Conservation (phyloP, 2,888 invertebrate genomes). For the Crocallis elinguaria region DNA sequence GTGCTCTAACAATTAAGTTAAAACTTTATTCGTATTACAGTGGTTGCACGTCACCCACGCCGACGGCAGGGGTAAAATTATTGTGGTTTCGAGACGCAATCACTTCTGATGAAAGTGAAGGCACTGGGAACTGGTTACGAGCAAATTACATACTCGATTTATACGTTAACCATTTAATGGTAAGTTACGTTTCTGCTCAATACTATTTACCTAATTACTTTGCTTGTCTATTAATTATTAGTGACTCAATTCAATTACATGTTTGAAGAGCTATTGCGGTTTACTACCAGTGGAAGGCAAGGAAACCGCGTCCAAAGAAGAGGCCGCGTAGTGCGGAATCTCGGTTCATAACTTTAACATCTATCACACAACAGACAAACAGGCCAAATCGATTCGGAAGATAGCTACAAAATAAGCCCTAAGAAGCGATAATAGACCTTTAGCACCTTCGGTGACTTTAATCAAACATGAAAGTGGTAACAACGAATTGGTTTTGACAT, state of each 20-base stretch:
- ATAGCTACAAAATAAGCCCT: slow-evolving; percentile 62
- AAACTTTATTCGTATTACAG: not conserved
- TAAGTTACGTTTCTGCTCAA: not conserved
- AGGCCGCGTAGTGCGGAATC: slow-evolving; percentile 10
- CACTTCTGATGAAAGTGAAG: slow-evolving; percentile 54
- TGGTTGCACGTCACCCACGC: not conserved
- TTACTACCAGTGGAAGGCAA: not conserved
- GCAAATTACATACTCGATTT: slow-evolving; percentile 57
- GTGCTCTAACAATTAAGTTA: slow-evolving; percentile 6
- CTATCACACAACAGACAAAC: slow-evolving; percentile 28
- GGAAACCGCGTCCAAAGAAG: not conserved
- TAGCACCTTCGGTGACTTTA: slow-evolving; percentile 82
- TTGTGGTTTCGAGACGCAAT: slow-evolving; percentile 22
- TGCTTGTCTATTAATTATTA: not conserved
- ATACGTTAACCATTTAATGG: slow-evolving; percentile 48
- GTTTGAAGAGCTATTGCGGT: not conserved
- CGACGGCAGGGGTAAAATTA: not conserved
- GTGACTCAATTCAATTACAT: not conserved
- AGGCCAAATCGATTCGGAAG: slow-evolving; percentile 36
- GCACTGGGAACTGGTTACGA: slow-evolving; percentile 66
- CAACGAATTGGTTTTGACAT: slow-evolving; percentile 78
- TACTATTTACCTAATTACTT: not conserved
- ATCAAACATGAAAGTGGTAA: slow-evolving; percentile 75
- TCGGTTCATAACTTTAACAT: slow-evolving; percentile 11
- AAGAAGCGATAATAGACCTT: slow-evolving; percentile 82